phyloP scores from a whole-genome alignment of 2,888 invertebrate genomes.

The Nemoura dubitans region DNA sequence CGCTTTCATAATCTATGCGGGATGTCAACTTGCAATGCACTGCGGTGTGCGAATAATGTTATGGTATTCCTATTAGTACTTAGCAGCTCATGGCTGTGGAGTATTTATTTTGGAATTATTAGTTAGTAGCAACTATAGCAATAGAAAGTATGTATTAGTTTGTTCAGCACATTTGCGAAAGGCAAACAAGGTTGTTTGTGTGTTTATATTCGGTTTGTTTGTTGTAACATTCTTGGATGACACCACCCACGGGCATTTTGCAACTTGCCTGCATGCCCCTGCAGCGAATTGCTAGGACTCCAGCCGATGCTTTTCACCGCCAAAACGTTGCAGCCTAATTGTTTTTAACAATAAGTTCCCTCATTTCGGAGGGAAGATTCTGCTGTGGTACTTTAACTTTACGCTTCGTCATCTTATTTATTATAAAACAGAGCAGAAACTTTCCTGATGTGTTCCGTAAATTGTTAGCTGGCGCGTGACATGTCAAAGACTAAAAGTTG shows the following conservation, averaged over 20 bases:
- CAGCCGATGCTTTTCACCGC: no score
- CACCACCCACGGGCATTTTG: neutral
- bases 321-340: no score
- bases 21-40: neutral
- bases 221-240: neutral
- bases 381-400: no score
- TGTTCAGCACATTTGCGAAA: neutral
- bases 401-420: no score
- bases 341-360: no score
- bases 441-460: no score
- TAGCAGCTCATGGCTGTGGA: neutral
- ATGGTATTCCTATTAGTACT: neutral
- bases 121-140: neutral
- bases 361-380: no score
- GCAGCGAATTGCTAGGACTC: no score
- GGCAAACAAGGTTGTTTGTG: neutral
- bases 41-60: neutral
- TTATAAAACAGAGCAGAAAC: no score
- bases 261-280: no score
- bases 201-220: neutral
- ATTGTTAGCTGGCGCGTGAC: neutral
- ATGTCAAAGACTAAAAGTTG: neutral
- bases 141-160: neutral
- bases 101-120: slow-evolving; percentile 1
- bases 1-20: neutral